These are phyloP conservation scores for Sebastes oblongus DNA, from an alignment of 2,797 vertebrate genomes.

Conservation along the genomic window DNA sequence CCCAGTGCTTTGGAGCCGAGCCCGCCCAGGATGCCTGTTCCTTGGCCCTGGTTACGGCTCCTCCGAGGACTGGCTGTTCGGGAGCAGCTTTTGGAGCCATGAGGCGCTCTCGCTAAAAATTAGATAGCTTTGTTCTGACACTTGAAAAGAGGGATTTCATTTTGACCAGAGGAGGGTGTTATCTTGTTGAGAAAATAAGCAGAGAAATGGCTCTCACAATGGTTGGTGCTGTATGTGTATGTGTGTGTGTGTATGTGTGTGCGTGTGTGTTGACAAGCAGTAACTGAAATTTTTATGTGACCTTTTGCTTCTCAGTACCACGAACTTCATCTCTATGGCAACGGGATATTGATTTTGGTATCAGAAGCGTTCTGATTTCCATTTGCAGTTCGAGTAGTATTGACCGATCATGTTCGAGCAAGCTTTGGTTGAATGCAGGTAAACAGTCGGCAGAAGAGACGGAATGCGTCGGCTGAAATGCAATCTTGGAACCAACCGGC, in stretches of 20 bases:
- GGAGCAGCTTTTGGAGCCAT: conserved; percentile 29
- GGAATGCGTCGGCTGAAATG: too few relatives aligned
- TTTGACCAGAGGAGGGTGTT: background rate
- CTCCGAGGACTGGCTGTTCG: conserved; percentile 52
- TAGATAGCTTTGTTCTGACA: conserved; percentile 35
- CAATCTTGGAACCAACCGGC: too few relatives aligned
- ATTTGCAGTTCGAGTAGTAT: too few relatives aligned
- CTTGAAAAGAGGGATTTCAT: conserved; percentile 4
- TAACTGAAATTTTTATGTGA: background rate
- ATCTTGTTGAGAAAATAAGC: background rate
- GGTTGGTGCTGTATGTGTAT: background rate
- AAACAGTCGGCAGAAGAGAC: too few relatives aligned
- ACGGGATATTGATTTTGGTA: too few relatives aligned
- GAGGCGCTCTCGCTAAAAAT: conserved; percentile 1
- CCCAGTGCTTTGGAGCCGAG: conserved; percentile 66
- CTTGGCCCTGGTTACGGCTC: conserved; percentile 44
- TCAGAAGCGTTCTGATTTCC: too few relatives aligned
- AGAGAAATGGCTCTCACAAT: background rate
- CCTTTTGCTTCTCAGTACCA: background rate
- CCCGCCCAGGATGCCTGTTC: conserved; percentile 58
- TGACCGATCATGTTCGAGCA: too few relatives aligned
- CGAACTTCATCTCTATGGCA: background rate
- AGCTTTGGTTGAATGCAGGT: too few relatives aligned
- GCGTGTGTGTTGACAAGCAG: background rate
- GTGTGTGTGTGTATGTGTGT: too few relatives aligned